Evolutionary conservation across 2,797 vertebrate species (phyloP), one percentile per base, ranked within the genome.

Genomic region (Tiaroga cobitis): DNA sequence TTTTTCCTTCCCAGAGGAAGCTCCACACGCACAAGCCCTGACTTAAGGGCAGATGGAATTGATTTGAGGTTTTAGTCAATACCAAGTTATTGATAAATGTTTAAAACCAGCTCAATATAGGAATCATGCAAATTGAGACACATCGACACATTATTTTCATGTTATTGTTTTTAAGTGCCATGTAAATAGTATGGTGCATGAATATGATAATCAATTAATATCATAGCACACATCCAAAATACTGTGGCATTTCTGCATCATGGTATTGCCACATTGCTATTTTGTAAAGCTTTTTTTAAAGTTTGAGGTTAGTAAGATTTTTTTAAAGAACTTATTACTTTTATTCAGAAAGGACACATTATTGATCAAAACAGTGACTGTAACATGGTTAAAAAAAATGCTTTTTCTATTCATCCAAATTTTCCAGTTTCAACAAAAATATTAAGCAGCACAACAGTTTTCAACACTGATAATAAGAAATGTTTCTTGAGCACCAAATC

Each of bases 11-110:
- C 26, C 4, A 79, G 13, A 67, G 8, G 41, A 19, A 29, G 2
- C 70, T 8, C 15, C 32, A 73, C 37, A 34, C n/a, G 8, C 19
- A 39, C 56, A 87, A 43, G 41, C 18, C 43, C 19, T 32, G 79
- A 80, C 51, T 37, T 84, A 84, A 89, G 82, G 69, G 51, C 67
- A 82, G 10, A 21, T 15, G 13, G 10, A 69, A 86, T 80, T 67
- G 78, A 86, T 88, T 84, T 85, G n/a, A 32, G 21, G 9, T 59
- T 77, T 54, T n/a, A 69, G 21, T 56, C 59, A 68, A 65, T 67
- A 34, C 16, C 29, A 54, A 54, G 11, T 56, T 83, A 87, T 46
- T 85, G 79, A 89, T 87, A 54, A 37, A 43, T 24, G 54, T 68
- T 79, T 65, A 24, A 43, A 79, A 19, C 19, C 11, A 43, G 51